Base-by-base conservation (phyloP, 2,797 vertebrate species). In the Xerus rutilus region DNA sequence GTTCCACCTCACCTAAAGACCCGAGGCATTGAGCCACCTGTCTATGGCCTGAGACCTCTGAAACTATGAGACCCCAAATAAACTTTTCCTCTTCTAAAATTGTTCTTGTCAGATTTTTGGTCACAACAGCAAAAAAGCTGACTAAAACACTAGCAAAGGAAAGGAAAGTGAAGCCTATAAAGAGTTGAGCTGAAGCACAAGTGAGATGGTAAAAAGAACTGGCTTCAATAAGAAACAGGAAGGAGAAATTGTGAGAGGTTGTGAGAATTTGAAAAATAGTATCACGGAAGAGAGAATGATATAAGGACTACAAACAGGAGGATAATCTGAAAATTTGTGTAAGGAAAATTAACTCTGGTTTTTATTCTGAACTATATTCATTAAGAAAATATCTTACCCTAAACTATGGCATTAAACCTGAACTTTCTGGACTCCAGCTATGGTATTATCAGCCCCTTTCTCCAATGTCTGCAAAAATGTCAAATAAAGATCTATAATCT, bases 381-480 rank as follows among this genome's bases (percentile, higher is more conserved):
- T 73, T n/a, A n/a, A 30, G 43, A 2, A 3, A 69, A 3, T 62
- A 11, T 39, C 23, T 52, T 69, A n/a, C 4, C 8, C 6, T 32
- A 15, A 65, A 13, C 4, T 30, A n/a, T 52, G 1, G 21, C n/a
- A 77, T 23, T 18, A 21, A 70, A 14, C 4, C 14, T 59, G n/a
- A 30, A 12, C 23, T 67, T 3, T 57, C 21, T 13, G 5, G 1
- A 14, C 21, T n/a, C 11, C 4, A 6, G 10, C 0, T 32, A 18
- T 17, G 59, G 1, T 28, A 49, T 28, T 18, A 43, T n/a, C 45
- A 21, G 23, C 25, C 13, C 43, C 14, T 2, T 6, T 43, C 39
- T 18, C 39, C 0, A 2, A 20, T 6, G 9, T 59, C 15, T 62
- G 20, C 47, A 43, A 32, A 47, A 85, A 23, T 8, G 20, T 28